These are phyloP conservation scores for Craseonycteris thonglongyai DNA, from an alignment of 2,113 vertebrate genomes.

Conservation along the genomic window DNA sequence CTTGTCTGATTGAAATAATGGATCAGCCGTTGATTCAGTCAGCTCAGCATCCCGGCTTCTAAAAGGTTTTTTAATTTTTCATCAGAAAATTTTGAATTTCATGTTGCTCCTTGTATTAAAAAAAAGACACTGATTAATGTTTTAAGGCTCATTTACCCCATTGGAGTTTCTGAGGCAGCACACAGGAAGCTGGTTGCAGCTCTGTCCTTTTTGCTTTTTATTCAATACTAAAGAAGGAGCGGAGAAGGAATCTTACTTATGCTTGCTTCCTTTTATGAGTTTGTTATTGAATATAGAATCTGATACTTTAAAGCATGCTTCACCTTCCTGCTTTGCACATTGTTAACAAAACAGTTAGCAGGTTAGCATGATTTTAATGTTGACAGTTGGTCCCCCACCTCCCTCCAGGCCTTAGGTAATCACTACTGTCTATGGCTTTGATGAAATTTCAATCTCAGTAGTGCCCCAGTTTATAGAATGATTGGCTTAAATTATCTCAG, in stretches of 20 bases:
- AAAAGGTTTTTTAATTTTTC: background rate
- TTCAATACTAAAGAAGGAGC: conserved; percentile 22
- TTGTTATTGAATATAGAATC: background rate
- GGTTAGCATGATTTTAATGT: background rate
- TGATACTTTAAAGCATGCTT: background rate
- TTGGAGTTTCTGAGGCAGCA: background rate
- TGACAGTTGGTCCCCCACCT: background rate
- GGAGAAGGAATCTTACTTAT: background rate
- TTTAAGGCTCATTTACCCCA: background rate
- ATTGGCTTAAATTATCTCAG: background rate
- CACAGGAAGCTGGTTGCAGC: background rate
- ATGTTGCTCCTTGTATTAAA: background rate
- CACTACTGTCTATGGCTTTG: background rate
- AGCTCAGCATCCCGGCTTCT: background rate
- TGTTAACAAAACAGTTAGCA: background rate
- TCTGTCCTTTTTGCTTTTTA: conserved; percentile 43
- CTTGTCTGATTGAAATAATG: background rate
- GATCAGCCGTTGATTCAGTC: background rate
- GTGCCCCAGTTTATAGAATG: background rate
- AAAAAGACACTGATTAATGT: background rate
- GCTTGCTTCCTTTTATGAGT: background rate
- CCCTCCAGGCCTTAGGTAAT: background rate
- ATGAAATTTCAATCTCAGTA: background rate
- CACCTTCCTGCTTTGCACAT: background rate
- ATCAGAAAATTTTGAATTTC: background rate